phyloP scores from a whole-genome alignment of 1,140 invertebrate genomes.

The Triops longicaudatus region DNA sequence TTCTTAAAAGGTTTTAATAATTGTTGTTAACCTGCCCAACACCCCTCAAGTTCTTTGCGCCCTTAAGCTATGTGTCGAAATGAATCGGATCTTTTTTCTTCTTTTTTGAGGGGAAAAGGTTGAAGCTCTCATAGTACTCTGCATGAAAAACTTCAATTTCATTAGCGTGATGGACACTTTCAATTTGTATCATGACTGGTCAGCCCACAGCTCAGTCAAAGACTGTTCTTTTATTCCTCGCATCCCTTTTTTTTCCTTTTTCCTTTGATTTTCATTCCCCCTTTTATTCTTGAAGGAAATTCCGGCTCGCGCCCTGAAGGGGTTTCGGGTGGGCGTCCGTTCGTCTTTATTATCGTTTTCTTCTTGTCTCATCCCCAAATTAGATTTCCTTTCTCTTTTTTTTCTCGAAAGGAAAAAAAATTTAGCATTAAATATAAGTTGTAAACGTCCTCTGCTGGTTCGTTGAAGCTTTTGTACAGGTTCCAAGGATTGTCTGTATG shows the following conservation, averaged over 20 bases:
- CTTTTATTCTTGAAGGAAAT: constrained; percentile 20
- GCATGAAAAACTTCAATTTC: constrained; percentile 25
- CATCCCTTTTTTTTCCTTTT: not conserved
- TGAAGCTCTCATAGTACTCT: not conserved
- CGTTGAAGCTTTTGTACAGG: not conserved
- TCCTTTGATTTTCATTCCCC: constrained; percentile 21
- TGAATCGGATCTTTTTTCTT: no score
- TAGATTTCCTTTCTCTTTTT: not conserved
- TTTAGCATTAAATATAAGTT: not conserved
- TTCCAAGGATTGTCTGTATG: not conserved
- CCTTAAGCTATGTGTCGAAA: no score
- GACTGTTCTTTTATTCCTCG: constrained; percentile 6
- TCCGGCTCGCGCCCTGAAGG: not conserved
- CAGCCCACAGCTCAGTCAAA: constrained; percentile 24
- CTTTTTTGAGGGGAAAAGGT: not conserved
- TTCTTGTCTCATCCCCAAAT: constrained; percentile 11
- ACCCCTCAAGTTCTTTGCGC: not conserved
- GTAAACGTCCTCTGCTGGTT: not conserved
- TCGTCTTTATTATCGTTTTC: constrained; percentile 16
- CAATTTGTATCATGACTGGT: constrained; percentile 30
- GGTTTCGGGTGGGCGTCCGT: not conserved
- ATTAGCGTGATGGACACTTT: constrained; percentile 30
- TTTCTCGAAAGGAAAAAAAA: not conserved
- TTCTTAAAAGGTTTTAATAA: not conserved
- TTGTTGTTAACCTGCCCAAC: not conserved